phyloP scores from a whole-genome alignment of 2,113 vertebrate species.

The Python bivittatus region DNA sequence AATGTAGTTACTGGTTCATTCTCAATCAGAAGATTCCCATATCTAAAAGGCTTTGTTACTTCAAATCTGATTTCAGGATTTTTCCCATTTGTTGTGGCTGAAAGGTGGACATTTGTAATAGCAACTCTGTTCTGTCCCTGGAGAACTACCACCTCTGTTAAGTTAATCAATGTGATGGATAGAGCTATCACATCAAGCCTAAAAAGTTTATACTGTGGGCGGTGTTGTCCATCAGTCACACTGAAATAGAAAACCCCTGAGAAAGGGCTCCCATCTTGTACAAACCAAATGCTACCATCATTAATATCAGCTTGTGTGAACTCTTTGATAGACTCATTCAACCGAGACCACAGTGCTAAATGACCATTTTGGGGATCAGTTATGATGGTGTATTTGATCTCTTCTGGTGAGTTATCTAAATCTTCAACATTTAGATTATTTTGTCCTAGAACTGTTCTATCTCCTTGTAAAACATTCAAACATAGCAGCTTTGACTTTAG shows the following conservation, averaged over 20 bases:
- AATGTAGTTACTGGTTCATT: conserved; percentile 73
- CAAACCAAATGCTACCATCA: conserved; percentile 78
- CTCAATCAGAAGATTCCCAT: conserved; percentile 77
- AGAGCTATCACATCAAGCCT: conserved; percentile 83
- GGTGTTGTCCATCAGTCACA: conserved; percentile 85
- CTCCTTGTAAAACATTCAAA: conserved; percentile 82
- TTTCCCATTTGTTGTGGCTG: conserved; percentile 82
- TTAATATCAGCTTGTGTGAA: conserved; percentile 89
- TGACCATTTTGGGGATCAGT: conserved; percentile 85
- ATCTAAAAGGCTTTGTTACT: conserved; percentile 74
- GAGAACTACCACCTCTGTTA: conserved; percentile 73
- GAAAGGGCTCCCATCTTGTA: conserved; percentile 83
- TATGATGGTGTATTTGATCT: conserved; percentile 83
- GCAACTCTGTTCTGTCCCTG: conserved; percentile 78
- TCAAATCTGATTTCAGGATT: conserved; percentile 77
- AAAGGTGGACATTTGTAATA: conserved; percentile 78
- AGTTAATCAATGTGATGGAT: conserved; percentile 78
- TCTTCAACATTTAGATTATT: conserved; percentile 85
- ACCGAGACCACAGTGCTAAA: conserved; percentile 72
- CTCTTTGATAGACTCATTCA: conserved; percentile 70
- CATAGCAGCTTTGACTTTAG: conserved; percentile 84
- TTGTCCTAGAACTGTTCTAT: conserved; percentile 69
- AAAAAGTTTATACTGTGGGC: conserved; percentile 88
- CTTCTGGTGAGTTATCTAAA: conserved; percentile 80
- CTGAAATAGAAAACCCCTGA: conserved; percentile 91